Percentiles rank a stretch among this genome's conserved stretches.
These are phyloP conservation scores for Hipparchia semele DNA, from an alignment of 2,888 invertebrate species.

Conservation along the genomic window DNA sequence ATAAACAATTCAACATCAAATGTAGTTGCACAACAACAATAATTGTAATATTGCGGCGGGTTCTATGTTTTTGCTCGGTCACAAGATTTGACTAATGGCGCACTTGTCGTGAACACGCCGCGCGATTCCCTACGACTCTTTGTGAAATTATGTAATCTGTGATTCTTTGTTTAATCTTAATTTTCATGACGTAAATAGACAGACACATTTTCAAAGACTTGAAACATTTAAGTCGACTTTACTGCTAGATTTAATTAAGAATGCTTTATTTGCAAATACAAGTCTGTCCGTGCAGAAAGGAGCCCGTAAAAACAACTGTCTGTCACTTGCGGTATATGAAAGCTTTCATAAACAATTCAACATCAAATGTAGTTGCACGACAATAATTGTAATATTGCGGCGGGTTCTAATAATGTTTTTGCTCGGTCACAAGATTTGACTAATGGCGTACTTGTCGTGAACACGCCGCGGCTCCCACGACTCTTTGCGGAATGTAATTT, in stretches of 20 bases:
- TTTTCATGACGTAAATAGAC: no score
- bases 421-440: conserved; percentile 70
- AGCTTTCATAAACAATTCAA: conserved; percentile 28
- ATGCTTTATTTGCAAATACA: no score
- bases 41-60: conserved; percentile 44
- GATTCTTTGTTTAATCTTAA: no score
- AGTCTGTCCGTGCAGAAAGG: no score
- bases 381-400: conserved; percentile 43
- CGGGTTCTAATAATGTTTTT: conserved; percentile 56
- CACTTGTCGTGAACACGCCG: no score
- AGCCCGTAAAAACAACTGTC: no score
- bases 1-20: conserved; percentile 43
- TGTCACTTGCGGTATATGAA: no score
- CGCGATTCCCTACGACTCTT: no score
- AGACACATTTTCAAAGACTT: no score
- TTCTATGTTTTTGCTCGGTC: conserved; percentile 58
- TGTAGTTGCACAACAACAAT: conserved; percentile 44
- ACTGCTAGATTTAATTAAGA: no score
- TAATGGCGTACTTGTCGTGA: conserved; percentile 65
- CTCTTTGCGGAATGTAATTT: conserved; percentile 43
- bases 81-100: no score
- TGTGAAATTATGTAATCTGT: neutral
- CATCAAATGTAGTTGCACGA: conserved; percentile 34
- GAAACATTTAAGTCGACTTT: no score
- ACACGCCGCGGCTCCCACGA: conserved; percentile 65